Conservation (phyloP, 2,797 vertebrate genomes). For the Propithecus perrieri region DNA sequence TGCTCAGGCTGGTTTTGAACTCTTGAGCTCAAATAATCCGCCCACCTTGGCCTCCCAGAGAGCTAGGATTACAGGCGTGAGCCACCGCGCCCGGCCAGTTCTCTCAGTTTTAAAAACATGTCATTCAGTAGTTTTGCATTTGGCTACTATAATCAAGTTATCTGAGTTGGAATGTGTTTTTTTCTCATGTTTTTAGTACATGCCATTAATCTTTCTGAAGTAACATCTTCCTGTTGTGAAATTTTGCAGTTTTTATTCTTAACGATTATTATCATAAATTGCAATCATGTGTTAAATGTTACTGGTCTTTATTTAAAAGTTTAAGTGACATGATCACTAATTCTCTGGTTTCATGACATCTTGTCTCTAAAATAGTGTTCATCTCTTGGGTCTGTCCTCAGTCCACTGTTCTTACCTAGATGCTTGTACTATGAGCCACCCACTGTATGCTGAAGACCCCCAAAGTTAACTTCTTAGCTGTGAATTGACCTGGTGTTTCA, state of each 20-base stretch:
- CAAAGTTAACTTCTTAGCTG: neutral
- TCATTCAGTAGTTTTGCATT: neutral
- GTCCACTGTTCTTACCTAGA: neutral
- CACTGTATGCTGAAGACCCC: neutral
- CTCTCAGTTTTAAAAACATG: neutral
- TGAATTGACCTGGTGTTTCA: neutral
- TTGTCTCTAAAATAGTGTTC: neutral
- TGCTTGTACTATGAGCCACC: neutral
- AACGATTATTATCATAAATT: neutral
- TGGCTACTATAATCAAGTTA: neutral
- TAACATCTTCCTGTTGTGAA: conserved; percentile 25
- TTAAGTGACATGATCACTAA: neutral
- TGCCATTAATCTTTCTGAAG: conserved; percentile 6
- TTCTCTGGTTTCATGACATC: neutral
- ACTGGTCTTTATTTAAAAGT: neutral
- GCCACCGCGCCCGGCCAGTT: neutral
- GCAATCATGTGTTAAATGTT: neutral
- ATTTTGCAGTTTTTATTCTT: neutral
- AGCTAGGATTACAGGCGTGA: too few species aligned
- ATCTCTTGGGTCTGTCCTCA: neutral
- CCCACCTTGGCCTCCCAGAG: too few species aligned
- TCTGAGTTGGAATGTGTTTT: neutral
- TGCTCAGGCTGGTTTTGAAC: too few species aligned
- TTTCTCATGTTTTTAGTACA: neutral
- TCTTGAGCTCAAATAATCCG: too few species aligned